Conservation (phyloP, 1,140 invertebrate species). For the Microplitis mediator region DNA sequence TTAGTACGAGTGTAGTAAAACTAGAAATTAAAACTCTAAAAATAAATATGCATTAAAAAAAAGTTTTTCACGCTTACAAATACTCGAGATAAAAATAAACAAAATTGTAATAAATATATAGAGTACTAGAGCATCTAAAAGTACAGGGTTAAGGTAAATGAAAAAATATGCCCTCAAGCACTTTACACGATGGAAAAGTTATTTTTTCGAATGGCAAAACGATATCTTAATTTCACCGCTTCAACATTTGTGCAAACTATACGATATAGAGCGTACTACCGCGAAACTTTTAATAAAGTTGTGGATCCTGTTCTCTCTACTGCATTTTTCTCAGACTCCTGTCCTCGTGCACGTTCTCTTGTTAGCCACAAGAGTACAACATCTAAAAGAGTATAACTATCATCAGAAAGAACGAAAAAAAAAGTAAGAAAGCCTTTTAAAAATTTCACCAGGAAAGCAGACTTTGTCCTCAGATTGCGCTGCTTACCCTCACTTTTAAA, state of each 20-base stretch:
- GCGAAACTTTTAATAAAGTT: slow-evolving; percentile 55
- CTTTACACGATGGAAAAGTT: slow-evolving; percentile 37
- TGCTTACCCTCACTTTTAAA: neutral
- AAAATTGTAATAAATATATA: neutral
- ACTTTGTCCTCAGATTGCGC: slow-evolving; percentile 34
- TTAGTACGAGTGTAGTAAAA: neutral
- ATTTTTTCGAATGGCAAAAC: slow-evolving; percentile 49
- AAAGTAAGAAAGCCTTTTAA: slow-evolving; percentile 38
- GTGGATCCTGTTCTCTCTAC: neutral
- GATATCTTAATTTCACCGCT: slow-evolving; percentile 51
- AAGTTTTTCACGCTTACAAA: too few species aligned
- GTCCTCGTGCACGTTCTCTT: neutral
- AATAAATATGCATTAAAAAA: too few species aligned
- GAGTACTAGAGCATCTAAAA: neutral
- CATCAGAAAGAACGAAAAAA: slow-evolving; percentile 5
- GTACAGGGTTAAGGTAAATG: slow-evolving; percentile 7
- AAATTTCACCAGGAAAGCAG: slow-evolving; percentile 40
- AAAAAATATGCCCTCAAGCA: slow-evolving; percentile 26
- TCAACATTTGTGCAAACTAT: slow-evolving; percentile 29
- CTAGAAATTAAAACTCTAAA: too few species aligned
- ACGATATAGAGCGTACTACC: slow-evolving; percentile 14
- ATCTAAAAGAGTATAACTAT: neutral
- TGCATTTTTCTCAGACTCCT: neutral
- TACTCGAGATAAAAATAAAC: neutral
- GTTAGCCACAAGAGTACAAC: neutral